A percentile compares a stretch with the other conserved stretches of the same genome.
Evolutionary conservation across 2,113 vertebrate species (phyloP).

Genomic region (Lamprotornis superbus): DNA sequence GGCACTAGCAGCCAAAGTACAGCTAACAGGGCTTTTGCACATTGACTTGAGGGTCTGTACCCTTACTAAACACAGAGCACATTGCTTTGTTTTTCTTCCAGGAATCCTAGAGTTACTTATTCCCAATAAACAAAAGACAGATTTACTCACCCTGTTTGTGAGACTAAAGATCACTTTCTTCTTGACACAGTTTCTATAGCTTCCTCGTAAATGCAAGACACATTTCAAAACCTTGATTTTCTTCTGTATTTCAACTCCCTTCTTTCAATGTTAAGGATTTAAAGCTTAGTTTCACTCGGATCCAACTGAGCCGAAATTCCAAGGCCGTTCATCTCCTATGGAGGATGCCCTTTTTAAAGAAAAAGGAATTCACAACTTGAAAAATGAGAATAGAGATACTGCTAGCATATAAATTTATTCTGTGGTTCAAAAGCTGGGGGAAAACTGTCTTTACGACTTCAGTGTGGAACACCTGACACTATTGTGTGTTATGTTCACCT

Average conservation of each 20-base stretch:
- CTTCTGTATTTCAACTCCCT: slow-evolving; percentile 2
- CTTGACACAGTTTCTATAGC: not conserved
- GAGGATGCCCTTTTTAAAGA: slow-evolving; percentile 23
- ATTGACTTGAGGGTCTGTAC: not conserved
- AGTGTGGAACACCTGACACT: not conserved
- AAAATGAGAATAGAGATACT: slow-evolving; percentile 29
- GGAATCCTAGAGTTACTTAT: slow-evolving; percentile 29
- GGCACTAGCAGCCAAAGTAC: not conserved
- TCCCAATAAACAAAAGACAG: slow-evolving; percentile 55
- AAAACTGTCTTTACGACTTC: slow-evolving; percentile 8
- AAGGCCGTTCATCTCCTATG: not conserved
- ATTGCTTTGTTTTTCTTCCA: slow-evolving; percentile 42
- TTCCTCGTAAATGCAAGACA: not conserved
- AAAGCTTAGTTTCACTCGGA: slow-evolving; percentile 26
- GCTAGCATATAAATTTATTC: not conserved
- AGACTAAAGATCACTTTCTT: slow-evolving; percentile 33
- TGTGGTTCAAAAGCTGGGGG: not conserved
- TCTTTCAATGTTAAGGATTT: slow-evolving; percentile 6
- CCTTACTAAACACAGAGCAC: not conserved
- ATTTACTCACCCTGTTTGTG: slow-evolving; percentile 36
- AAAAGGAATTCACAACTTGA: not conserved
- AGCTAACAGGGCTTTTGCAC: not conserved
- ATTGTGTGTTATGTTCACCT: not conserved
- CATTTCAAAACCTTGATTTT: slow-evolving; percentile 54
- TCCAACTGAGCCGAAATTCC: slow-evolving; percentile 31